Base-by-base conservation (phyloP, 2,888 invertebrate genomes). In the Caenorhabditis doughertyi region DNA sequence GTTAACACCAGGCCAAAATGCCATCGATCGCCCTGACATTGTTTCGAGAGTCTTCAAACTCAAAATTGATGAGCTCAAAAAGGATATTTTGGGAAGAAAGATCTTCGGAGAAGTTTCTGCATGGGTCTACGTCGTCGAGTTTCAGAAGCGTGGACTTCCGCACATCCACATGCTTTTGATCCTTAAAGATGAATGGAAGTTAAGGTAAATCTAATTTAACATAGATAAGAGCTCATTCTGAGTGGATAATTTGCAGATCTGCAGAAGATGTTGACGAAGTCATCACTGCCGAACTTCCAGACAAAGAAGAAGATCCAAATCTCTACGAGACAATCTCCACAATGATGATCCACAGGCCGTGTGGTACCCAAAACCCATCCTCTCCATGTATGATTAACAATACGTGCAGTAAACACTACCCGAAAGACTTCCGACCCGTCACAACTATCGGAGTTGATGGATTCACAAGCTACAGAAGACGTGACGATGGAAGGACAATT, bases 331-430 rank as follows among this genome's bases (percentile, higher is more conserved):
- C 87, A 5, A 81, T 91, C 4, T 18, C 60, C 3, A 83, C 47
- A 1, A 39, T 67, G 11, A 91, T 88, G 89, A 71, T 91, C 2
- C 90, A 90, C 79, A 79, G 88, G 0, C 87, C 87, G 8, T 90
- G 90, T 62, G 90, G 89, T 7, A 29, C 21, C 5, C 25, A 76
- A 2, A 90, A 91, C 68, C 74, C 76, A 25, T 47, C 65, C 5
- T 42, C 92, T 29, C 90, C 92, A 1, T 93, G 92, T 87, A 93
- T 92, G 92, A 79, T 81, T n/a, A 85, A 91, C 56, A 91, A 39
- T 9, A 62, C 25, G 1, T 93, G 93, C 87, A 84, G 89, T 0
- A 93, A 93, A 85, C 84, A 85, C 9, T 93, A 89, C 81, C 92
- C 92, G n/a, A 90, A 91, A 73, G 79, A 84, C 1, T 89, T 90